These are phyloP conservation scores for Heliangelus exortis DNA, from an alignment of 2,797 vertebrate species.

Conservation along the genomic window DNA sequence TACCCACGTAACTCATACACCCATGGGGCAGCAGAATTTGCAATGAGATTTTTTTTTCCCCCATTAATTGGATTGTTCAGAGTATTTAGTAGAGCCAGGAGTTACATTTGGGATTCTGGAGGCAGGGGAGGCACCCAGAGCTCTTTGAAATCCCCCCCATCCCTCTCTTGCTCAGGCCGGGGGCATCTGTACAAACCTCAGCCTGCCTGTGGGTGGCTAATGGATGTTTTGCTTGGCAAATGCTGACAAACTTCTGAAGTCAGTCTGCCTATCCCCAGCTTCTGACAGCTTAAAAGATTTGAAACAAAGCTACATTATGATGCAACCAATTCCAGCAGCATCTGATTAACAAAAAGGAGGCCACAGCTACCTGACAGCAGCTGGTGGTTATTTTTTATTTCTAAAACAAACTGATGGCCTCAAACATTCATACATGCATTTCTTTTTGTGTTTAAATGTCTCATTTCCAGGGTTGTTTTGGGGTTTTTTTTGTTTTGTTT, in stretches of 20 bases:
- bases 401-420: constrained; percentile 28
- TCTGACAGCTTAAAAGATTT: constrained; percentile 59
- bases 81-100: not conserved
- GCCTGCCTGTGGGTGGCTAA: not conserved
- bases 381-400: constrained; percentile 25
- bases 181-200: not conserved
- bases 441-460: constrained; percentile 54
- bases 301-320: constrained; percentile 63
- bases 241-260: constrained; percentile 30
- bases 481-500: not conserved
- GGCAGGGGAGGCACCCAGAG: not conserved
- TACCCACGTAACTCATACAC: not conserved
- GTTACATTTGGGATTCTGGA: not conserved
- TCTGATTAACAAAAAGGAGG: constrained; percentile 32
- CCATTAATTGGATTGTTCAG: not conserved
- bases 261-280: not conserved
- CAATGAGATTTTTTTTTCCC: not conserved
- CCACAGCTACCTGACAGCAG: constrained; percentile 56
- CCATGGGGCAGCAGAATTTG: not conserved
- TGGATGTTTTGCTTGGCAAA: constrained; percentile 50
- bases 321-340: constrained; percentile 58
- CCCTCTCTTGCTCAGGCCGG: not conserved
- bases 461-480: constrained; percentile 33
- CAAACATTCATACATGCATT: constrained; percentile 50
- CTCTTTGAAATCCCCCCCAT: not conserved